Conservation (phyloP, 1,140 invertebrate genomes). For the Onthophagus taurus region DNA sequence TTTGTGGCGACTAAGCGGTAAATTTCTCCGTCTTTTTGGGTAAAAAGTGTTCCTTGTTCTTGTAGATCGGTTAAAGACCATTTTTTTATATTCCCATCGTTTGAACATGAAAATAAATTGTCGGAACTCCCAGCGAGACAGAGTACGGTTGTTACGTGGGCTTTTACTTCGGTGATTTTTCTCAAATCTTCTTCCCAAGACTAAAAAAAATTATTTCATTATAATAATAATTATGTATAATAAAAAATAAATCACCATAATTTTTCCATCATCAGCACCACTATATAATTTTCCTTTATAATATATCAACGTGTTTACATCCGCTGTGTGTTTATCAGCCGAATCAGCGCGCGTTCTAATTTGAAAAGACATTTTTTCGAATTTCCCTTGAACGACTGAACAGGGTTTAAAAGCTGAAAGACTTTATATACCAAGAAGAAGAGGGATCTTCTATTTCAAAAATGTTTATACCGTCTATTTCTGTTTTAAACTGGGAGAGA, state of each 20-base stretch:
- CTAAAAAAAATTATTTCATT: slow-evolving; percentile 13
- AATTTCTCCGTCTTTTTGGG: slow-evolving; percentile 18
- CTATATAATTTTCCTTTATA: slow-evolving; percentile 37
- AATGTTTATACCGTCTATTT: no score
- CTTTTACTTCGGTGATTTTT: slow-evolving; percentile 36
- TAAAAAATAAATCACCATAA: slow-evolving; percentile 35
- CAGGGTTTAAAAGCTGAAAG: no score
- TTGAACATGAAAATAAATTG: slow-evolving; percentile 40
- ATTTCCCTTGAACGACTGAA: neutral
- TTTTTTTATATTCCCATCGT: slow-evolving; percentile 39
- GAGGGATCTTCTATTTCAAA: no score
- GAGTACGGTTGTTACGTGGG: slow-evolving; percentile 38
- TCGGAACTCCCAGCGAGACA: slow-evolving; percentile 32
- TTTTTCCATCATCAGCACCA: slow-evolving; percentile 41
- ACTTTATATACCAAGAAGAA: no score
- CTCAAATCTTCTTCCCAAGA: slow-evolving; percentile 40
- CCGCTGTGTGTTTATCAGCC: slow-evolving; percentile 36
- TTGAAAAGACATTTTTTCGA: slow-evolving; percentile 26
- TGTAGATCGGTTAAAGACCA: slow-evolving; percentile 35
- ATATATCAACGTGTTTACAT: slow-evolving; percentile 36
- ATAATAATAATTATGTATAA: neutral
- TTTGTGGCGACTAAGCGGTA: neutral
- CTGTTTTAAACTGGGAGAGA: no score
- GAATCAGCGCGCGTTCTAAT: slow-evolving; percentile 29
- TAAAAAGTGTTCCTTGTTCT: slow-evolving; percentile 24